Conservation (phyloP, 64 coral and sea anemone species). For the Montipora sp. region DNA sequence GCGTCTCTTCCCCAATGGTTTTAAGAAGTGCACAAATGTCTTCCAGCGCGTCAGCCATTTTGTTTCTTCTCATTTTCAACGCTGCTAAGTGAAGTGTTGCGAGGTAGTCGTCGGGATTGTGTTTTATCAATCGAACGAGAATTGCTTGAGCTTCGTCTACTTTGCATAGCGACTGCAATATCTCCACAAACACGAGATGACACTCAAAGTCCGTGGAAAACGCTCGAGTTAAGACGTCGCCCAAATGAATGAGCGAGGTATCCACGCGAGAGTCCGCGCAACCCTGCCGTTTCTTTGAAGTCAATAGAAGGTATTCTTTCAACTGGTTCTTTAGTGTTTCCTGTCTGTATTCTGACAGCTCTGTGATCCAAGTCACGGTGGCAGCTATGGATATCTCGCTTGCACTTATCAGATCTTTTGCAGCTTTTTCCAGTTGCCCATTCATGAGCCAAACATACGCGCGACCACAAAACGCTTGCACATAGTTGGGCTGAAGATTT, state of each 20-base stretch:
- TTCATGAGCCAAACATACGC: conserved; percentile 45
- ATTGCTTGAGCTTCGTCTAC: conserved; percentile 81
- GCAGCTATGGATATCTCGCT: conserved; percentile 40
- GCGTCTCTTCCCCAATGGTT: conserved; percentile 64
- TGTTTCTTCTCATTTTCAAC: conserved; percentile 76
- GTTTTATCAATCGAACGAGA: conserved; percentile 66
- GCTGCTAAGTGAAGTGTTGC: conserved; percentile 64
- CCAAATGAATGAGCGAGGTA: conserved; percentile 35
- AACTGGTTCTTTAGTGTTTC: conserved; percentile 59
- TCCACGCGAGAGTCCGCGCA: conserved; percentile 22
- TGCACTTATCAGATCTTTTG: conserved; percentile 49
- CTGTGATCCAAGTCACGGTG: conserved; percentile 60
- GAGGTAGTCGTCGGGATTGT: conserved; percentile 68
- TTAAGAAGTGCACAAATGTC: conserved; percentile 64
- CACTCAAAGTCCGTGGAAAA: conserved; percentile 75
- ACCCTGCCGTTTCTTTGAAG: conserved; percentile 32
- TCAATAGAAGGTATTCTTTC: conserved; percentile 44
- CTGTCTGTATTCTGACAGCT: conserved; percentile 53
- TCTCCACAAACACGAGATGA: conserved; percentile 74
- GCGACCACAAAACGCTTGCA: conserved; percentile 74
- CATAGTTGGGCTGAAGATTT: conserved; percentile 61
- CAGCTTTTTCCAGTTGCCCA: conserved; percentile 55
- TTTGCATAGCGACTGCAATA: conserved; percentile 64
- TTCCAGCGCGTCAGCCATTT: conserved; percentile 42
- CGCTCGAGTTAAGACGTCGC: conserved; percentile 66